Evolutionary conservation across 2,888 invertebrate species (phyloP), one percentile per base, ranked within the genome.

Genomic region (Coronaproctus castanopsis): DNA sequence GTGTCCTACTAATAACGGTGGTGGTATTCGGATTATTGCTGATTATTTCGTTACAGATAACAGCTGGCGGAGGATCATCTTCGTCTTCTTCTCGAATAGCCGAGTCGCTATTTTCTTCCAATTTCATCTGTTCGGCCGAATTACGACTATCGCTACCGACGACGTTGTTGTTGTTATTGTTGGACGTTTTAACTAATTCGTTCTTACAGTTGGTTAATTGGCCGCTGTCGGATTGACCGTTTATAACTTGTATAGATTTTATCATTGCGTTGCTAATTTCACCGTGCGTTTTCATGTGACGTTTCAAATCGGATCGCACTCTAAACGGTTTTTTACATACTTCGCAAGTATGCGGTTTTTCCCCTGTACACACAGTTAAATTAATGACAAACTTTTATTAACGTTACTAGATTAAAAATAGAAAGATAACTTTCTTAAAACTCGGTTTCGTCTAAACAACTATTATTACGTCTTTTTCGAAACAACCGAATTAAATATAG

Each of bases 241-340:
- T 36, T 36, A 8, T 36, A 5, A 36, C 36, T 14, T 36, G 5
- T n/a, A n/a, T n/a, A 36, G 36, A 8, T 36, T 36, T 36, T 49
- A 59, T 55, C 18, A n/a, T 55, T 3, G 21, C 55, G 14, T 51
- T 54, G 22, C 48, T 61, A 18, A 59, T 68, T 55, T 70, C 67
- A 36, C 66, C 75, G 71, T 90, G 90, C 0, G 83, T 83, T 57
- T 80, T 79, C 69, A 80, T 74, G 69, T 90, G 90, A 0, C 90
- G 77, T 58, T 86, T 83, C 75, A 90, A 80, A 70, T 90, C 90
- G 19, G 86, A 86, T 2, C 83, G 78, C 0, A 86, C 85, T 3
- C 90, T 78, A 74, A 91, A 91, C 23, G 81, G 80, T 69, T 88
- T 90, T 0, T 80, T 82, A 69, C 90, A 90, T 1, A 83, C 75